Percentiles rank a stretch among this genome's conserved stretches.
Evolutionary conservation across 2,113 vertebrate species (phyloP).

Genomic region (Tylochromis polylepis): DNA sequence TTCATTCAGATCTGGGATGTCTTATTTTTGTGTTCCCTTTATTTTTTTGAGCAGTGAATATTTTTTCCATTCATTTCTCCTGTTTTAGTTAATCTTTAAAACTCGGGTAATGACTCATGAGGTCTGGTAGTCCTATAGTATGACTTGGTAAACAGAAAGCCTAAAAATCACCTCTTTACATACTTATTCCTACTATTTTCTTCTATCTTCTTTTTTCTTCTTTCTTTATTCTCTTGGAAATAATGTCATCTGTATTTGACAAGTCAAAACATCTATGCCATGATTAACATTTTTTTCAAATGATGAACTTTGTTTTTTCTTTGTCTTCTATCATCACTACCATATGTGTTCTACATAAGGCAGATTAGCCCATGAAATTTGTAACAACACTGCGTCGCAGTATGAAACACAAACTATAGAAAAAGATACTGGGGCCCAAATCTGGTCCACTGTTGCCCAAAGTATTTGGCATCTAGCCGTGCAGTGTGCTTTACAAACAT

Average conservation of each 20-base stretch:
- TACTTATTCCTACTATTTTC: neutral
- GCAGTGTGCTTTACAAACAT: neutral
- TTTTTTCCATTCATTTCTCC: neutral
- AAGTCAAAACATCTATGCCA: slow-evolving; percentile 12
- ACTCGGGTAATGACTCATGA: neutral
- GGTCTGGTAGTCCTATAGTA: neutral
- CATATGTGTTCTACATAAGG: slow-evolving; percentile 28
- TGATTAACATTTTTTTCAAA: slow-evolving; percentile 2
- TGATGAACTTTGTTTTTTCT: slow-evolving; percentile 22
- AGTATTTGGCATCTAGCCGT: neutral
- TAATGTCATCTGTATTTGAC: neutral
- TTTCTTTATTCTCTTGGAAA: neutral
- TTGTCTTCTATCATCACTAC: slow-evolving; percentile 7
- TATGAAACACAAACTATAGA: neutral
- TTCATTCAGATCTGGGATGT: no score
- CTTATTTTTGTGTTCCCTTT: no score
- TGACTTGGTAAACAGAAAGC: neutral
- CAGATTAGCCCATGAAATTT: slow-evolving; percentile 9
- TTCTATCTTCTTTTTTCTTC: neutral
- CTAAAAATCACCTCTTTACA: neutral
- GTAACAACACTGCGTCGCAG: slow-evolving; percentile 15
- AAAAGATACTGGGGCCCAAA: neutral
- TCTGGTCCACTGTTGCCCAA: neutral
- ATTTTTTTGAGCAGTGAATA: no score
- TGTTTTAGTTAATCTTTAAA: neutral